Conservation (phyloP, 2,888 invertebrate genomes). For the Rhaphigaster nebulosa region DNA sequence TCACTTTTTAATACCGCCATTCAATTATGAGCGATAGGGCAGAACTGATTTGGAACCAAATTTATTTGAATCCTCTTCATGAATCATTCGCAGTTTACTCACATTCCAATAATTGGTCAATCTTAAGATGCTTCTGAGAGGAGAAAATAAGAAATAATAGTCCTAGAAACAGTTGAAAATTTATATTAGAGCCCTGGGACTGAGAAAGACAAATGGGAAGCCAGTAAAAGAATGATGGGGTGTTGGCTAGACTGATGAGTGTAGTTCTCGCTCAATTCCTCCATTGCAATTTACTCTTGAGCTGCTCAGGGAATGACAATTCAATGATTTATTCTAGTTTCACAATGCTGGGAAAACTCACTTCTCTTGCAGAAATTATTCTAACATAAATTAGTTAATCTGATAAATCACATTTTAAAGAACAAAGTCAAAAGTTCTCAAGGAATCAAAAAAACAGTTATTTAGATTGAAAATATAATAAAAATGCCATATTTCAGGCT, state of each 20-base stretch:
- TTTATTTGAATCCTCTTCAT: too few species aligned
- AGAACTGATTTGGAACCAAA: background rate
- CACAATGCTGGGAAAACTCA: background rate
- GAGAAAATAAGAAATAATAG: background rate
- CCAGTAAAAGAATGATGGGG: background rate
- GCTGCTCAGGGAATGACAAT: background rate
- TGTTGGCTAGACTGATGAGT: background rate
- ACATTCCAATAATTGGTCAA: background rate
- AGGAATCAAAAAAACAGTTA: too few species aligned
- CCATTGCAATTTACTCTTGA: background rate
- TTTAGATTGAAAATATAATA: too few species aligned
- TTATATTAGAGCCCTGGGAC: background rate
- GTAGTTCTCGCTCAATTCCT: background rate
- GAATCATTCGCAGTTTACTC: background rate
- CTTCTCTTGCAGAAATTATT: background rate
- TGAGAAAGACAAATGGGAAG: conserved; percentile 7
- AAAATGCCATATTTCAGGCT: too few species aligned
- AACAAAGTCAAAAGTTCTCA: too few species aligned
- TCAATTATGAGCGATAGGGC: background rate
- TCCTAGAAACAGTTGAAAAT: background rate
- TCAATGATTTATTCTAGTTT: background rate
- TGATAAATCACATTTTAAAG: too few species aligned
- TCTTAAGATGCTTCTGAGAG: background rate
- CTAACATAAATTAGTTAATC: background rate
- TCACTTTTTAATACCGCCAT: background rate